Evolutionary conservation across 2,888 invertebrate genomes (phyloP).

Genomic region (Bombyx huttoni): DNA sequence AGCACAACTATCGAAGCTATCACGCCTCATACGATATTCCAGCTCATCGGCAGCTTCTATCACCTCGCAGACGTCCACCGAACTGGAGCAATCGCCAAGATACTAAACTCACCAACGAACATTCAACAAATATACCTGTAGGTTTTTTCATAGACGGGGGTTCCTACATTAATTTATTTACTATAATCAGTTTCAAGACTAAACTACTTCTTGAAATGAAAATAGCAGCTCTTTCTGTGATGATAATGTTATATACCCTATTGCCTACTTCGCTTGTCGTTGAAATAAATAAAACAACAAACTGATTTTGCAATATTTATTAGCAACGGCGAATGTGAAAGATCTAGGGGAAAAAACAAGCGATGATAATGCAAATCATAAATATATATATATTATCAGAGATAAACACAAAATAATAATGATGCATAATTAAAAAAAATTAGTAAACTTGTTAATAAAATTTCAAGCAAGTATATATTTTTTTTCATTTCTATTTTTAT

Average conservation of each 20-base stretch:
- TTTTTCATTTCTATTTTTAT: background rate
- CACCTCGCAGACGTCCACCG: slow-evolving; percentile 31
- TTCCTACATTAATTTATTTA: too few relatives aligned
- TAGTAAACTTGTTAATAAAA: background rate
- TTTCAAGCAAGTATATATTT: background rate
- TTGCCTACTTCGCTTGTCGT: background rate
- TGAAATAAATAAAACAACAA: slow-evolving; percentile 22
- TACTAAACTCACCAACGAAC: slow-evolving; percentile 16
- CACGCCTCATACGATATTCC: slow-evolving; percentile 42
- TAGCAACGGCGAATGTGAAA: slow-evolving; percentile 1
- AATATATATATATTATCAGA: background rate
- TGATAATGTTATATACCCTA: background rate
- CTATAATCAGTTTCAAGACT: too few relatives aligned
- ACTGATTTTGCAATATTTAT: slow-evolving; percentile 9
- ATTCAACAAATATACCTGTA: too few relatives aligned
- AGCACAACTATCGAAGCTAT: slow-evolving; percentile 47
- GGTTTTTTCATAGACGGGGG: too few relatives aligned
- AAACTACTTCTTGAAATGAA: background rate
- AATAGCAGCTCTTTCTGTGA: background rate
- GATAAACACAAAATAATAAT: background rate
- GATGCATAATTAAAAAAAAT: background rate
- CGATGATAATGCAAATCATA: background rate
- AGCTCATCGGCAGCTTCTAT: slow-evolving; percentile 45
- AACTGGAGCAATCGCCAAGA: slow-evolving; percentile 30
- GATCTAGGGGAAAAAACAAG: background rate